Evolutionary conservation across 1,140 invertebrate species (phyloP), one percentile per base, ranked within the genome.

Genomic region (Mizuhopecten yessoensis): DNA sequence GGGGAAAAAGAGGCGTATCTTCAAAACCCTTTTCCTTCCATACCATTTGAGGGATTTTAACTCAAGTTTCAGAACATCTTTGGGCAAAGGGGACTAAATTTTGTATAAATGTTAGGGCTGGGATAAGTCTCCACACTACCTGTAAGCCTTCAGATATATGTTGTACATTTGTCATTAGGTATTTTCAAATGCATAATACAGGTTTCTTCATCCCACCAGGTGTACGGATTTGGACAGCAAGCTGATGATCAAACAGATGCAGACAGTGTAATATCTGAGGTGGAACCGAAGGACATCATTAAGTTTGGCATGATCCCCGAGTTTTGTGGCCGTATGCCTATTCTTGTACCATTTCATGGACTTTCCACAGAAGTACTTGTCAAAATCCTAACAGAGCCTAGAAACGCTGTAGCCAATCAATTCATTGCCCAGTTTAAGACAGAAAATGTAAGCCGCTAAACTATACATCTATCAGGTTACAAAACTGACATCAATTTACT

Each of bases 261-360:
- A 95, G 97, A 98, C 93, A 98, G 99, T 96, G 98, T 98, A 0
- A 96, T 99, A 86, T 97, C 97, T 90, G 97, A 98, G 96, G 99
- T 99, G 34, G 99, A 99, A 97, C 99, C 99, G 0, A 97, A 98
- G 96, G 99, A 99, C 97, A 97, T 99, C 91, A 99, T 99, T 94
- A 98, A 99, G 96, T 99, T 99, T 97, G 92, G 94, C 94, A 98
- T 97, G 96, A 97, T 97, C 89, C 97, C 97, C 97, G 99, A 99
- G 97, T 99, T 99, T 97, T 99, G 99, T 87, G 96, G 97, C 23
- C 94, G 96, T 20, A 94, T 96, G 96, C 99, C 99, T 0, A 98
- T 99, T 36, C 97, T 99, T 49, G 99, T 99, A 87, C 99, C 99
- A 57, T 99, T 99, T 97, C 99, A 99, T 96, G 99, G 98, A 91